A percentile compares a stretch with the other conserved stretches of the same genome.
These are phyloP conservation scores for Romanogobio albipinnatus DNA, from an alignment of 2,113 vertebrate species.

Conservation along the genomic window DNA sequence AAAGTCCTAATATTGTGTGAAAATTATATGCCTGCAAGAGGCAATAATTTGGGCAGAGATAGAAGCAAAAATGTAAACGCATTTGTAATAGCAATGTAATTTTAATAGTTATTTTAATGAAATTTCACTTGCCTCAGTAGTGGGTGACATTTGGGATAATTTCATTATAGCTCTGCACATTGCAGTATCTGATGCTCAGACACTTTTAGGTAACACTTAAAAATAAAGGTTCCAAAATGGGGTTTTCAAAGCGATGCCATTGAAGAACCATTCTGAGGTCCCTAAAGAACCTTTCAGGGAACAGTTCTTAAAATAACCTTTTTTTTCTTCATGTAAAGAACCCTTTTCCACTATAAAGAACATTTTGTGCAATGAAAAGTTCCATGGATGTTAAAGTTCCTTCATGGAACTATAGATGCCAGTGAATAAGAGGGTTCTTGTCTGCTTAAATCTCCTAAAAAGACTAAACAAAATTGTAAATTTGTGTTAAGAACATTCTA, in stretches of 20 bases:
- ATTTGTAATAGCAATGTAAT: neutral
- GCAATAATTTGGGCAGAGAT: neutral
- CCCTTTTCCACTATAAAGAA: too few relatives aligned
- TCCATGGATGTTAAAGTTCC: too few relatives aligned
- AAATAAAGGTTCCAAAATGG: too few relatives aligned
- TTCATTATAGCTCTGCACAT: neutral
- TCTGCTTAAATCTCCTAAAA: neutral
- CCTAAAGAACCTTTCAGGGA: too few relatives aligned
- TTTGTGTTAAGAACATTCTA: neutral
- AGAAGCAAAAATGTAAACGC: neutral
- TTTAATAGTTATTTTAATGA: neutral
- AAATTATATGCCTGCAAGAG: neutral
- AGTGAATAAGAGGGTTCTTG: neutral
- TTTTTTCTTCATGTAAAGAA: too few relatives aligned
- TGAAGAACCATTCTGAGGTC: too few relatives aligned
- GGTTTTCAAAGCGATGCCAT: too few relatives aligned
- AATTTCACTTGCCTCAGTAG: too few relatives aligned
- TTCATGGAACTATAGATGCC: too few relatives aligned
- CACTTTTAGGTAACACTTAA: neutral
- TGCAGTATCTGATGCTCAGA: neutral
- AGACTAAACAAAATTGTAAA: neutral
- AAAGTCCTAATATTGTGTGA: too few relatives aligned
- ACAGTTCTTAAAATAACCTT: too few relatives aligned
- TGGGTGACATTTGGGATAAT: neutral
- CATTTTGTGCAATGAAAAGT: too few relatives aligned